Conservation (phyloP, 2,113 vertebrate genomes). For the Sialia sialis region DNA sequence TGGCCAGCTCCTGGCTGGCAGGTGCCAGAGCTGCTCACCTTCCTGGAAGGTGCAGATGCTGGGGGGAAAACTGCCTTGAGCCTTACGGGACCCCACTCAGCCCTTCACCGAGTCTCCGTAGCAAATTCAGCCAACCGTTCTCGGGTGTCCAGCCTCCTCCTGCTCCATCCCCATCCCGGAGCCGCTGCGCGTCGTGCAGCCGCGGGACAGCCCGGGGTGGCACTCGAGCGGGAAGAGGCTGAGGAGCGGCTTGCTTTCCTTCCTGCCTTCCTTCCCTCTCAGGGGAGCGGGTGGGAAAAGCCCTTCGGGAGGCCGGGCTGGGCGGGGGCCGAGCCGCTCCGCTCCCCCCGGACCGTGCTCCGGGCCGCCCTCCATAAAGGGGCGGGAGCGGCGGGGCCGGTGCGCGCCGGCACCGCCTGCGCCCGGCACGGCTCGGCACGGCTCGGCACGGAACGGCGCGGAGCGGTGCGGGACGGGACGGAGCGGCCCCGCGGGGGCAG, state of each 20-base stretch:
- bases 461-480: too few species aligned
- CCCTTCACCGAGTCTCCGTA: neutral
- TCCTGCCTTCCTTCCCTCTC: neutral
- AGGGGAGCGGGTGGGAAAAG: neutral
- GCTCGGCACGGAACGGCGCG: too few species aligned
- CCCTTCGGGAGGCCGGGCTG: neutral
- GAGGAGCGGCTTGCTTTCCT: neutral
- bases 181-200: neutral
- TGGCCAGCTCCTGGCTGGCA: neutral
- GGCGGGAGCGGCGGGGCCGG: conserved; percentile 34
- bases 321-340: neutral
- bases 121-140: neutral
- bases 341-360: neutral
- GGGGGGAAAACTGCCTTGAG: neutral
- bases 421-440: neutral
- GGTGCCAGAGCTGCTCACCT: neutral
- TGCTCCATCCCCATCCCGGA: neutral
- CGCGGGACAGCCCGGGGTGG: neutral
- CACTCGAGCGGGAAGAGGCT: neutral
- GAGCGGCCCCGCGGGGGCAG: too few species aligned
- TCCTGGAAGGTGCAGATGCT: neutral
- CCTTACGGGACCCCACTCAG: neutral
- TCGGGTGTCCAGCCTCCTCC: neutral
- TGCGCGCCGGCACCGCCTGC: conserved; percentile 4
- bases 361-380: conserved; percentile 49